These are phyloP conservation scores for Nezara viridula DNA, from an alignment of 2,888 invertebrate species.

Conservation along the genomic window DNA sequence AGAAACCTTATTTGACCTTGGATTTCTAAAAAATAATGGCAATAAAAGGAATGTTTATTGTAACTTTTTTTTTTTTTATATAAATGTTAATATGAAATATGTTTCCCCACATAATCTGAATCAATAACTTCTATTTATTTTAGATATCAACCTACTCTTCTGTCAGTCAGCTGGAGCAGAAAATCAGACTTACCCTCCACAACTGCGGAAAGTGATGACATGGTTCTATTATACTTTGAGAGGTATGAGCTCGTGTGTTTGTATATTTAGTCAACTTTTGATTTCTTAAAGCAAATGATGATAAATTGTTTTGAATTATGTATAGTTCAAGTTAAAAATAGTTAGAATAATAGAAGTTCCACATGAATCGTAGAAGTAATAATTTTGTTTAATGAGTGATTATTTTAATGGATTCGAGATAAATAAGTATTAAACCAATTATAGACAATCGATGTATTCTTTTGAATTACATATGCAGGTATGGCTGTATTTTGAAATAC, in stretches of 20 bases:
- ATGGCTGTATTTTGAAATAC: not conserved
- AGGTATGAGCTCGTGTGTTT: conserved; percentile 68
- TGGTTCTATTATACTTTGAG: conserved; percentile 75
- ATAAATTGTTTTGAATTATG: not conserved
- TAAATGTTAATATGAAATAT: not conserved
- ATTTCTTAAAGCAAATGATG: not conserved
- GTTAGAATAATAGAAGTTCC: too few species aligned
- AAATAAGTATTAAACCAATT: too few species aligned
- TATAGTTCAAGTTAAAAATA: too few species aligned
- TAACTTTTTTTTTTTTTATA: too few species aligned
- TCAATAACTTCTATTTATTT: conserved; percentile 42
- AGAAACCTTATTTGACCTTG: not conserved
- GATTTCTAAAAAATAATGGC: not conserved
- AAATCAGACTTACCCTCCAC: conserved; percentile 69
- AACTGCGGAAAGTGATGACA: conserved; percentile 71
- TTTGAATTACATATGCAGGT: not conserved
- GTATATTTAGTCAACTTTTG: not conserved
- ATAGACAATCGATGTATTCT: too few species aligned
- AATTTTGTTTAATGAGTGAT: too few species aligned
- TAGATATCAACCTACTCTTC: conserved; percentile 73
- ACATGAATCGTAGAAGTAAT: too few species aligned
- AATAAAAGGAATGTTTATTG: too few species aligned
- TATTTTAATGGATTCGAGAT: too few species aligned
- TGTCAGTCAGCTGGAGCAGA: conserved; percentile 75
- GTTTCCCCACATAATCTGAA: not conserved